phyloP scores from a whole-genome alignment of 2,797 vertebrate species.

The Coilia nasus region DNA sequence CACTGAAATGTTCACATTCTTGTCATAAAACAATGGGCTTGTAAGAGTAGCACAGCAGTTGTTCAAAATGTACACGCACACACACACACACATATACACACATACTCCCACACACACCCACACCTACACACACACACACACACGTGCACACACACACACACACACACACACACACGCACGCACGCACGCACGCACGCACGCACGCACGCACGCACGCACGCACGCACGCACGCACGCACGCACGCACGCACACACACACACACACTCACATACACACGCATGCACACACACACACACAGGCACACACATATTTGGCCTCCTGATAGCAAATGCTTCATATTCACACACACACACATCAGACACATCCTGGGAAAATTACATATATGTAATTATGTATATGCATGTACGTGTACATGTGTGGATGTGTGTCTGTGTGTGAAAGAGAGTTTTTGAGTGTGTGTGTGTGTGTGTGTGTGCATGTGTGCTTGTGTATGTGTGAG shows the following conservation, averaged over 20 bases:
- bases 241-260: slow-evolving; percentile 14
- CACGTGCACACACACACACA: slow-evolving; percentile 3
- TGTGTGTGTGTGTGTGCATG: not conserved
- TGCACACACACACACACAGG: no score
- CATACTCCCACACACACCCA: slow-evolving; percentile 30
- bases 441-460: not conserved
- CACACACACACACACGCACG: slow-evolving; percentile 24
- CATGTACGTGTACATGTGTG: not conserved
- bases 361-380: slow-evolving; percentile 18
- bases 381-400: not conserved
- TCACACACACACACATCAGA: slow-evolving; percentile 56
- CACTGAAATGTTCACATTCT: not conserved
- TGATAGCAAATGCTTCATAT: slow-evolving; percentile 67
- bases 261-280: slow-evolving; percentile 22
- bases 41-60: not conserved
- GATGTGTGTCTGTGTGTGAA: slow-evolving; percentile 34
- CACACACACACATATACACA: slow-evolving; percentile 29
- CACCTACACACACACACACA: slow-evolving; percentile 20
- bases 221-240: slow-evolving; percentile 11
- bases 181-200: not conserved
- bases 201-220: slow-evolving; percentile 24
- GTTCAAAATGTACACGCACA: slow-evolving; percentile 1
- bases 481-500: slow-evolving; percentile 28
- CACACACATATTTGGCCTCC: slow-evolving; percentile 44
- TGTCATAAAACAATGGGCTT: not conserved